These are phyloP conservation scores for Strongylocentrotus purpuratus DNA, from an alignment of 35 echinoderm and acorn worm genomes.

Conservation along the genomic window DNA sequence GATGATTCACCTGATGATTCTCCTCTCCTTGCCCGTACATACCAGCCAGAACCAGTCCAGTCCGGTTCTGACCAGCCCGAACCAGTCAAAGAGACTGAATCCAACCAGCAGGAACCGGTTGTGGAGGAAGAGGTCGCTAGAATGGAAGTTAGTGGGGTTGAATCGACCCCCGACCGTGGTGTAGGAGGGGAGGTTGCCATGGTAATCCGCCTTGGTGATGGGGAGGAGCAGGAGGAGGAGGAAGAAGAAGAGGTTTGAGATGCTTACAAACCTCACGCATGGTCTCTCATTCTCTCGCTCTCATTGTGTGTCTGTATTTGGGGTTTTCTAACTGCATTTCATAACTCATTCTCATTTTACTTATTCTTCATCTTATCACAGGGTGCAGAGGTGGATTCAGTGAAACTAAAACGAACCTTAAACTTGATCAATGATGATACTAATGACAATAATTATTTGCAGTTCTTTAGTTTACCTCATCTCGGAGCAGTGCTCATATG, in stretches of 20 bases:
- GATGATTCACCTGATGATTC: background rate
- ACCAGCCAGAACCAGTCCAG: background rate
- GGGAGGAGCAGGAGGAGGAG: background rate
- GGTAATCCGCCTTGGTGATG: background rate
- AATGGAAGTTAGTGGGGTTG: background rate
- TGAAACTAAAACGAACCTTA: background rate
- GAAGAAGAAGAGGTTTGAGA: constrained; percentile 20
- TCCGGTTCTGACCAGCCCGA: constrained; percentile 6
- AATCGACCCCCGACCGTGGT: background rate
- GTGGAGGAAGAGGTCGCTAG: background rate
- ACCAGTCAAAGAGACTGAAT: constrained; percentile 24
- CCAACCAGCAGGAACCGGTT: background rate
- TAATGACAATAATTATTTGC: background rate
- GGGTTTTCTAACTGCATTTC: background rate
- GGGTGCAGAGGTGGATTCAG: background rate
- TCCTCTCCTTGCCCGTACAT: background rate
- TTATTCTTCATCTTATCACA: constrained; percentile 7
- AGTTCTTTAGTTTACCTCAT: background rate
- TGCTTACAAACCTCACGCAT: constrained; percentile 7
- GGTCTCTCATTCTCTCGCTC: background rate
- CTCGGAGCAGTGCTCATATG: background rate
- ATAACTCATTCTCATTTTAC: background rate
- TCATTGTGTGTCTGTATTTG: background rate
- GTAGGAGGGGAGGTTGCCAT: background rate
- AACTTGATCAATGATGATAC: background rate